These are phyloP conservation scores for Clitarchus hookeri DNA, from an alignment of 2,888 invertebrate species.

Conservation along the genomic window DNA sequence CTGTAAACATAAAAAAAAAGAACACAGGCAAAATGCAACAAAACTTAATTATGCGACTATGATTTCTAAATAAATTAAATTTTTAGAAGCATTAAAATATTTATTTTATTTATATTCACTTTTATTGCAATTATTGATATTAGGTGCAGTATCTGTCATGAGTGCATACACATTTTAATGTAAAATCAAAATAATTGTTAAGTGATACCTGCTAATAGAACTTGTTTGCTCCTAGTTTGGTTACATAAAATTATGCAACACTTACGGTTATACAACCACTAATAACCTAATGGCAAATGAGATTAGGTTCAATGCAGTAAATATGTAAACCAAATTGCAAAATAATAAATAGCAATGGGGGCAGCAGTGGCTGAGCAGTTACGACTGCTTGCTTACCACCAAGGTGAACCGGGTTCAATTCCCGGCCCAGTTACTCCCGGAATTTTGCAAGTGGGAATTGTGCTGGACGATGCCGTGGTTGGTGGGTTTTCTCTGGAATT, in stretches of 20 bases:
- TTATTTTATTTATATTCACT: neutral
- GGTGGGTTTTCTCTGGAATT: too few species aligned
- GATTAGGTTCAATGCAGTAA: too few species aligned
- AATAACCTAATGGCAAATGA: too few species aligned
- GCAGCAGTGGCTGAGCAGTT: too few species aligned
- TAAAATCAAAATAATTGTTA: neutral
- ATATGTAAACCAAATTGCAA: too few species aligned
- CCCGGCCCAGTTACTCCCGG: too few species aligned
- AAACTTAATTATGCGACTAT: neutral
- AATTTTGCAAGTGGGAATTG: too few species aligned
- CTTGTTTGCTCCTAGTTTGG: neutral
- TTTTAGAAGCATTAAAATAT: neutral
- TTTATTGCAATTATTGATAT: neutral
- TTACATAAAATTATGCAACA: neutral
- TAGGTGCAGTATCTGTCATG: neutral
- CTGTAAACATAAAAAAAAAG: neutral
- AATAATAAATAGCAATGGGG: too few species aligned
- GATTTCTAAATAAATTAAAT: neutral
- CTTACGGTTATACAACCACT: too few species aligned
- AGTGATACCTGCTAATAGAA: neutral
- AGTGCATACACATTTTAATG: neutral
- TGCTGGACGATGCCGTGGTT: too few species aligned
- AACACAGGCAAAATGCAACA: neutral
- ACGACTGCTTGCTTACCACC: too few species aligned
- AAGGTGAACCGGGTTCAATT: too few species aligned